phyloP scores from a whole-genome alignment of 1,140 invertebrate species.

The Drosophila ambigua region DNA sequence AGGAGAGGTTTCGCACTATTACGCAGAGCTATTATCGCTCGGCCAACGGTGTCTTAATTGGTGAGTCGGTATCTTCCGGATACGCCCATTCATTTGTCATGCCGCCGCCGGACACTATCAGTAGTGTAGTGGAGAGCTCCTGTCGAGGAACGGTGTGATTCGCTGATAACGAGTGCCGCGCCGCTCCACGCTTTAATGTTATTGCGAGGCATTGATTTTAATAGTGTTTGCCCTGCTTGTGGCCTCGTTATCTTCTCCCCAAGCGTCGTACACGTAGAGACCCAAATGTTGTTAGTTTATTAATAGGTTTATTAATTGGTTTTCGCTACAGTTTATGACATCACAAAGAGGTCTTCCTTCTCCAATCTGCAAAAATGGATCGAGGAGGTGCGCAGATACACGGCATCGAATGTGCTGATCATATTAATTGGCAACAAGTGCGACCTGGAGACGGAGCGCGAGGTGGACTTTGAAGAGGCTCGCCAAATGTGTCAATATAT shows the following conservation, averaged over 20 bases:
- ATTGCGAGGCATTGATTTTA: constrained; percentile 59
- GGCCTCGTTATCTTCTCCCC: constrained; percentile 32
- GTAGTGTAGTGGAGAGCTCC: constrained; percentile 11
- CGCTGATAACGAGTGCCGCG: constrained; percentile 32
- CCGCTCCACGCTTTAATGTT: constrained; percentile 36
- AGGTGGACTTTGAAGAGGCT: constrained; percentile 93
- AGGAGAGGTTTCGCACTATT: constrained; percentile 96
- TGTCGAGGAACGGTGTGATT: background rate
- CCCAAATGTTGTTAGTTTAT: background rate
- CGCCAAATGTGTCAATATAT: constrained; percentile 92
- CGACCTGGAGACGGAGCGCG: constrained; percentile 91
- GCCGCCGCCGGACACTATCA: constrained; percentile 22
- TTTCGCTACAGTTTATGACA: constrained; percentile 92
- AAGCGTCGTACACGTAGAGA: constrained; percentile 28
- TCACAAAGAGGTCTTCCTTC: constrained; percentile 95
- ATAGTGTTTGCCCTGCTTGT: constrained; percentile 6
- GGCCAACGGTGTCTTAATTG: constrained; percentile 95
- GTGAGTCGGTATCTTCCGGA: constrained; percentile 84
- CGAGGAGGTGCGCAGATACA: constrained; percentile 96
- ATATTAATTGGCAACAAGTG: constrained; percentile 96
- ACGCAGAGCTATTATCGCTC: constrained; percentile 97
- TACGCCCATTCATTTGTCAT: constrained; percentile 58
- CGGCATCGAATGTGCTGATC: constrained; percentile 94
- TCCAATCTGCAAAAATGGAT: constrained; percentile 96
- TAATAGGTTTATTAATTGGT: constrained; percentile 8